These are phyloP conservation scores for Bostrychus sinensis DNA, from an alignment of 2,113 vertebrate species.

Conservation along the genomic window DNA sequence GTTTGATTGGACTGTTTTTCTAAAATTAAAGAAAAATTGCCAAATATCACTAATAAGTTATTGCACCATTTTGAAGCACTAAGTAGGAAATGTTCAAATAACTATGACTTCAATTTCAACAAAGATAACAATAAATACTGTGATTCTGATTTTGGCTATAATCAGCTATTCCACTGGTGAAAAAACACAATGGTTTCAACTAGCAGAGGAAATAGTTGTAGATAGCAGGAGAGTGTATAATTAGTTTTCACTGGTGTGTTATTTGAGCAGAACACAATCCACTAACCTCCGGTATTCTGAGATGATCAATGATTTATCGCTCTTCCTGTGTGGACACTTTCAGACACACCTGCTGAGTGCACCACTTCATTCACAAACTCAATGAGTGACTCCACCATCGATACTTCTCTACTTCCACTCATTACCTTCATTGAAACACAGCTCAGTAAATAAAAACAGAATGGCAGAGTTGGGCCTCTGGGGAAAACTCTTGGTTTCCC, in stretches of 20 bases:
- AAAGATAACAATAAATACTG: background rate
- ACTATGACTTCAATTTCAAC: too few relatives aligned
- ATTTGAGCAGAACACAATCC: background rate
- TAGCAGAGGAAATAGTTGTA: background rate
- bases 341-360: background rate
- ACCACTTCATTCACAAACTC: constrained; percentile 4
- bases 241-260: constrained; percentile 3
- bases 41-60: too few relatives aligned
- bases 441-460: background rate
- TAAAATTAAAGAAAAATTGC: too few relatives aligned
- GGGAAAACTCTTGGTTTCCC: background rate
- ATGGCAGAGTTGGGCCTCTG: background rate
- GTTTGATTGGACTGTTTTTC: too few relatives aligned
- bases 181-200: background rate
- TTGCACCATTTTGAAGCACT: too few relatives aligned
- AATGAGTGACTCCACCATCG: background rate
- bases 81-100: too few relatives aligned
- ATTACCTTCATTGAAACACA: background rate
- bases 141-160: too few relatives aligned
- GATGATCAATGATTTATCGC: background rate
- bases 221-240: background rate
- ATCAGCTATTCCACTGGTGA: background rate
- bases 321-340: background rate
- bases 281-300: background rate
- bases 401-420: background rate